Base-by-base conservation (phyloP, 2,888 invertebrate species). In the Cantharis rustica region DNA sequence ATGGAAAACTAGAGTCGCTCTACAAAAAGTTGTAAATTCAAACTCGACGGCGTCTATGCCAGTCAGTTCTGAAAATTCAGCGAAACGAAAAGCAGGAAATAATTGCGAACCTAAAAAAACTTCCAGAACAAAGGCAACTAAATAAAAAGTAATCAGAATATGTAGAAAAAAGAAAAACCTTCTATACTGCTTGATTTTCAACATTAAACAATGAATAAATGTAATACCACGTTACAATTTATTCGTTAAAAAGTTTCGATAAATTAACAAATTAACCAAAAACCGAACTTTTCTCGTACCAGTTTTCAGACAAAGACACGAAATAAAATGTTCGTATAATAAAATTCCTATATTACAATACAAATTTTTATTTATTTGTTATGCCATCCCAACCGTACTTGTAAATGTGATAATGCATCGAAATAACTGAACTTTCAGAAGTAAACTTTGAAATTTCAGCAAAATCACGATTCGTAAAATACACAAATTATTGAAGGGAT, bases 401-500 rank as follows among this genome's bases (percentile, higher is more conserved):
- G 47, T 47, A 27, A 27, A 31, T 31, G 31, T 13, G n/a, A 31
- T 5, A 47, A 47, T 47, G 47, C 47, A 47, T 47, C 7, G 47
- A n/a, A 71, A 72, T 64, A 72, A 47, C 17, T 31, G 31, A 72
- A 66, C 47, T 16, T 66, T 47, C 31, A 4, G 47, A 62, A 72
- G 66, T 47, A 72, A 72, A 72, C 72, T 66, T 16, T 16, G 13
- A 47, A 66, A 27, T 47, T 16, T 15, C 64, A 20, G 26, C 66
- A 17, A 66, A 72, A 66, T 72, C 72, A 66, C 66, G 72, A 72
- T 72, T 66, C 72, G 17, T 20, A 72, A 72, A 72, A 72, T 72
- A 72, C 66, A 72, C 72, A 66, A 66, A 72, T 72, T 66, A 72
- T 66, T n/a, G 47, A n/a, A 72, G 66, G 72, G 64, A 47, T 72